Evolutionary conservation across 2,113 vertebrate species (phyloP).

Genomic region (Chloropsis cyanopogon): DNA sequence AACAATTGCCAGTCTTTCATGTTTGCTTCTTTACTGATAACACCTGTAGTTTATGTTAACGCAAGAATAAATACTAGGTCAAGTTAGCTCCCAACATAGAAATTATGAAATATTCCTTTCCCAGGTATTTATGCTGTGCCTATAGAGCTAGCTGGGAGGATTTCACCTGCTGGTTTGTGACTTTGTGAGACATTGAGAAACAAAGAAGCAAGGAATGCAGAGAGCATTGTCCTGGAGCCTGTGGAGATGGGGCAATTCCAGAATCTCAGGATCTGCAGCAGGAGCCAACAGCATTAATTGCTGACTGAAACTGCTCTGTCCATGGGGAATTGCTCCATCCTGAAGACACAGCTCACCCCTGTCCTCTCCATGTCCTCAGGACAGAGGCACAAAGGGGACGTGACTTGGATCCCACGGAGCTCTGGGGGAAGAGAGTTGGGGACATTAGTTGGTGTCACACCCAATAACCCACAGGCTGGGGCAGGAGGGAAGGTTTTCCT

Average conservation of each 20-base stretch:
- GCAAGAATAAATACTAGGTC: not conserved
- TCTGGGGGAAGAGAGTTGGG: not conserved
- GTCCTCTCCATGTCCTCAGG: not conserved
- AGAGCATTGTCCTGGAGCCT: not conserved
- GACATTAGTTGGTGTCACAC: not conserved
- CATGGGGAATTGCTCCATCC: not conserved
- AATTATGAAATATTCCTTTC: not conserved
- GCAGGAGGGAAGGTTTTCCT: not conserved
- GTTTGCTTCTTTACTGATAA: not conserved
- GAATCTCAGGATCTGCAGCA: not conserved
- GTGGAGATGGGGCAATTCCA: not conserved
- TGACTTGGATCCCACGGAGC: rapidly evolving
- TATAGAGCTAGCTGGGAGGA: not conserved
- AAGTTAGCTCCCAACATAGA: not conserved
- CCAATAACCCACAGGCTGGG: not conserved
- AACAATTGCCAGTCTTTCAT: not conserved
- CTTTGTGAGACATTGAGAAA: not conserved
- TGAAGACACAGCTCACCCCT: not conserved
- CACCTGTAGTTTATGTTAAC: not conserved
- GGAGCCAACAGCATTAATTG: not conserved
- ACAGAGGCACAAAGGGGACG: rapidly evolving
- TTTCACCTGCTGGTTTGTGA: not conserved
- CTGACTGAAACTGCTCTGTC: not conserved
- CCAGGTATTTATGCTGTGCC: not conserved
- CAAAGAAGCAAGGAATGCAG: not conserved